phyloP scores from a whole-genome alignment of 2,797 vertebrate genomes.

The Propithecus deckenii region DNA sequence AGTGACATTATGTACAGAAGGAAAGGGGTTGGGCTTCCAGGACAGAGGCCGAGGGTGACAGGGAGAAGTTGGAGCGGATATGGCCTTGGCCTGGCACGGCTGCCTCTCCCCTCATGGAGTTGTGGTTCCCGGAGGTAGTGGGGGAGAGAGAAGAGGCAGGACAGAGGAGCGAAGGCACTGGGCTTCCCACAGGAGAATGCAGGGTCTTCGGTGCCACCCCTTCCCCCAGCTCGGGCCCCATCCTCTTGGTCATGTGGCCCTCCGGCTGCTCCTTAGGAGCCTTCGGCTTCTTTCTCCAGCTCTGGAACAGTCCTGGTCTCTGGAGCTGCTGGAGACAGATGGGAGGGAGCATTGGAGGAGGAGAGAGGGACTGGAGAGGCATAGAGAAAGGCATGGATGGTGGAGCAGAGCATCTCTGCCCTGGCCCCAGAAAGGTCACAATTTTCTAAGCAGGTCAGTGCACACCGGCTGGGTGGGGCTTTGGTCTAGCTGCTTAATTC shows the following conservation, averaged over 20 bases:
- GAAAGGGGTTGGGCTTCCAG: conserved; percentile 37
- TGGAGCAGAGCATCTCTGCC: background rate
- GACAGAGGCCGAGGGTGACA: background rate
- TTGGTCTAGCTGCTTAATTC: background rate
- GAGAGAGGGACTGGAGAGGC: no score
- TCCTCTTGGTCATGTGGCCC: conserved; percentile 66
- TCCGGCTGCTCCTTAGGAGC: conserved; percentile 49
- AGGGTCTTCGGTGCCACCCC: background rate
- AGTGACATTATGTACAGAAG: conserved; percentile 71
- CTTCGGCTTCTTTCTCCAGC: conserved; percentile 53
- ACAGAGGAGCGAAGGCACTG: conserved; percentile 51
- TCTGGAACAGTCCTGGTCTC: conserved; percentile 64
- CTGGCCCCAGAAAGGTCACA: background rate
- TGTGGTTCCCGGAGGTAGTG: conserved; percentile 74
- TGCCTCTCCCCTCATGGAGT: conserved; percentile 2
- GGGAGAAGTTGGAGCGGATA: background rate
- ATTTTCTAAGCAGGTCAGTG: background rate
- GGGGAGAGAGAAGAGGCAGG: conserved; percentile 63
- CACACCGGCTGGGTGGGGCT: background rate
- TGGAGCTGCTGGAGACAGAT: conserved; percentile 50
- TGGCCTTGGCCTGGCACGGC: conserved; percentile 31
- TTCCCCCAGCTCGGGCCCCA: conserved; percentile 39
- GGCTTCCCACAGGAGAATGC: background rate
- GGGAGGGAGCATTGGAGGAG: background rate
- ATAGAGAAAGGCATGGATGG: background rate